Percentiles rank a stretch among this genome's conserved stretches.
Conservation (phyloP, 1,140 invertebrate genomes). For the Himalopsyche phryganea region DNA sequence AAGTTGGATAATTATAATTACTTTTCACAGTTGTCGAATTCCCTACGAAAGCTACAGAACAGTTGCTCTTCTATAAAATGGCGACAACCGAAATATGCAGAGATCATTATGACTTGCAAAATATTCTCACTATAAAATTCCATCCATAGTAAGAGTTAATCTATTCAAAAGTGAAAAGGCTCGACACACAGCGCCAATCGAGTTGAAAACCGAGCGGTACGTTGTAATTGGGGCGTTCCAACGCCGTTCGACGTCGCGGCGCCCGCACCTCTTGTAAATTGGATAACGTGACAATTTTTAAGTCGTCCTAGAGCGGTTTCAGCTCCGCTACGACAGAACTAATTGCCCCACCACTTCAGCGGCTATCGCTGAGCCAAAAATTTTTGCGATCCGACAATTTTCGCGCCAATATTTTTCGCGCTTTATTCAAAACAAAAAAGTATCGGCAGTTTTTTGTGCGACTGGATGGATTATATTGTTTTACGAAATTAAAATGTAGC, state of each 20-base stretch:
- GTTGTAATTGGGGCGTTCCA: constrained; percentile 8
- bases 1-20: too few species aligned
- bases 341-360: constrained; percentile 24
- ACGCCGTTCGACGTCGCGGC: constrained; percentile 9
- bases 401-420: constrained; percentile 12
- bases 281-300: constrained; percentile 24
- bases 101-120: too few species aligned
- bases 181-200: too few species aligned
- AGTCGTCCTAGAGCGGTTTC: constrained; percentile 6
- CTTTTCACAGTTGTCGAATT: too few species aligned
- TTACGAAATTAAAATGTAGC: too few species aligned
- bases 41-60: too few species aligned
- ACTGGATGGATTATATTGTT: too few species aligned
- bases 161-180: too few species aligned
- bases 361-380: background rate
- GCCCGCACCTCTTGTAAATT: constrained; percentile 7
- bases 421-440: background rate
- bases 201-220: background rate
- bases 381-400: constrained; percentile 9
- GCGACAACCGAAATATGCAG: too few species aligned
- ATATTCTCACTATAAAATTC: too few species aligned
- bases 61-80: too few species aligned
- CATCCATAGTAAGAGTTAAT: too few species aligned
- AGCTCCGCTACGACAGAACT: constrained; percentile 5
- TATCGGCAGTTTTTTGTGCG: background rate